phyloP scores from a whole-genome alignment of 2,113 vertebrate species.

The Centropristis striata region DNA sequence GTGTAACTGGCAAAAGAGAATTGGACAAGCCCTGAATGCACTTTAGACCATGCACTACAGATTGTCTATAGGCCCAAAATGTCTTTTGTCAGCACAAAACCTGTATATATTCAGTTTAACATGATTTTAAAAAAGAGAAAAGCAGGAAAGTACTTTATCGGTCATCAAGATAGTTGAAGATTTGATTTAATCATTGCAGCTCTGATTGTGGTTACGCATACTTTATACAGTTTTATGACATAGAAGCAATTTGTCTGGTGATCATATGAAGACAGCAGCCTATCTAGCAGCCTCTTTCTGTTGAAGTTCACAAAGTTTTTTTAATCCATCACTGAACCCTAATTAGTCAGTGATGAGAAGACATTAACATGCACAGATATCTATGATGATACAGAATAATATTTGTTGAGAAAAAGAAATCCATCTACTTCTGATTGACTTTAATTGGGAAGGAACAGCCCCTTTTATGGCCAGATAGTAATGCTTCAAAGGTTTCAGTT shows the following conservation, averaged over 20 bases:
- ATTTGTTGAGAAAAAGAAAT: background rate
- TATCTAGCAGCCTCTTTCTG: background rate
- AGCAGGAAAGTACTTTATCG: too few species aligned
- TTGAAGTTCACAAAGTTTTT: constrained; percentile 4
- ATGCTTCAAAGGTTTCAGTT: background rate
- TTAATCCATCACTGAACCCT: background rate
- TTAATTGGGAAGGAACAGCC: background rate
- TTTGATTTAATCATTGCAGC: background rate
- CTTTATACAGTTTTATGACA: background rate
- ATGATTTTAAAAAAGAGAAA: too few species aligned
- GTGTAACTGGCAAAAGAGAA: too few species aligned
- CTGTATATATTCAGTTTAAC: too few species aligned
- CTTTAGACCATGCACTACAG: too few species aligned
- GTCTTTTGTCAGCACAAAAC: too few species aligned
- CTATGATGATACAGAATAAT: background rate
- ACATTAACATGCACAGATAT: background rate
- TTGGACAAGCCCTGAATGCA: too few species aligned
- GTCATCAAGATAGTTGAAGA: too few species aligned
- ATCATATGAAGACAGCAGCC: background rate
- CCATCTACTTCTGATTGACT: background rate
- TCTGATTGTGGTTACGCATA: background rate
- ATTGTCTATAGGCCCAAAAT: too few species aligned
- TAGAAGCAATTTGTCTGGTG: background rate
- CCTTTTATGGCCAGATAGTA: background rate
- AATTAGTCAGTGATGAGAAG: constrained; percentile 4